Evolutionary conservation across 1,140 invertebrate genomes (phyloP).

Genomic region (Atta colombica): DNA sequence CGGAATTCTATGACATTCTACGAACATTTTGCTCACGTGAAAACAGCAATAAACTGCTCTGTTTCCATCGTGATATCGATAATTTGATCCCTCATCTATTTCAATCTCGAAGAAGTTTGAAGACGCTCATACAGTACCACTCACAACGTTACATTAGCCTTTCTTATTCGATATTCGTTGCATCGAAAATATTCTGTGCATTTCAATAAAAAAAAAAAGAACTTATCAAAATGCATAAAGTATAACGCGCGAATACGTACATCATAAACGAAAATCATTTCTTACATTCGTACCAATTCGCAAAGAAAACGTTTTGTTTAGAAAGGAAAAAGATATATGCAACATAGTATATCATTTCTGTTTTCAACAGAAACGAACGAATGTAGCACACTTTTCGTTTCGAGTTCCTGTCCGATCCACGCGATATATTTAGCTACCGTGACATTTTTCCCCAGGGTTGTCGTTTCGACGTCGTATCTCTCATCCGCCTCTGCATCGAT

Average conservation of each 20-base stretch:
- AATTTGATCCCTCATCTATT: conserved; percentile 52
- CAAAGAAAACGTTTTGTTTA: neutral
- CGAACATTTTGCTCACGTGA: neutral
- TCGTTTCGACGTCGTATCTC: conserved; percentile 47
- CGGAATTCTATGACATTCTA: neutral
- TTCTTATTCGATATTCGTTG: neutral
- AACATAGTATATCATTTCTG: conserved; percentile 10
- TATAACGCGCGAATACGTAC: too few species aligned
- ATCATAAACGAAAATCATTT: neutral
- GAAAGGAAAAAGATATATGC: neutral
- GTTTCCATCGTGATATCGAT: conserved; percentile 29
- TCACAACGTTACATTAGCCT: neutral
- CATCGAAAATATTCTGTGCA: neutral
- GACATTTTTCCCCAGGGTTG: conserved; percentile 56
- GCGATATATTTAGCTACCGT: conserved; percentile 59
- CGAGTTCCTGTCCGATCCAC: conserved; percentile 34
- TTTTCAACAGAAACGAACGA: conserved; percentile 12
- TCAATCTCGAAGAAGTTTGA: neutral
- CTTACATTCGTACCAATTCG: neutral
- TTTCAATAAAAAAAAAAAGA: neutral
- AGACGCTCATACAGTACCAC: neutral
- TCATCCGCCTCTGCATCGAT: conserved; percentile 47
- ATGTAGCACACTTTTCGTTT: conserved; percentile 41
- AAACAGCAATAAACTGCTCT: conserved; percentile 33
- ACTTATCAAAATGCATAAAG: neutral